Evolutionary conservation across 2,113 vertebrate genomes (phyloP).

Genomic region (Phrynosoma blainvillii): DNA sequence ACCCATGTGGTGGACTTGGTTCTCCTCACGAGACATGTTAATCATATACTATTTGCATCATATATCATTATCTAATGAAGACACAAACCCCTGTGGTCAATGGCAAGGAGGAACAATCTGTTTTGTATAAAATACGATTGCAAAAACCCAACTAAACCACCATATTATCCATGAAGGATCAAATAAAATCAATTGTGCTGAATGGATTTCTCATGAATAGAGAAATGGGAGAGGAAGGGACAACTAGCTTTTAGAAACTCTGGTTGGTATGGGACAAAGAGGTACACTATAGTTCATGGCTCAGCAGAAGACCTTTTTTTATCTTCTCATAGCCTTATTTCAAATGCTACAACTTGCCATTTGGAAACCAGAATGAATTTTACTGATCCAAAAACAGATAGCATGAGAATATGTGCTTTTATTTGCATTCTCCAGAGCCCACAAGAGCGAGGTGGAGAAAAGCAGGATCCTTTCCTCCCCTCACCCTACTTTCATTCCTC

Average conservation of each 20-base stretch:
- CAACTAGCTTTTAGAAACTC: background rate
- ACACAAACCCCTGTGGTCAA: background rate
- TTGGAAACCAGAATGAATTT: constrained; percentile 7
- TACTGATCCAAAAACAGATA: constrained; percentile 25
- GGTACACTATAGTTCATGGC: background rate
- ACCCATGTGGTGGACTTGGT: background rate
- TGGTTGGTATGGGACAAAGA: background rate
- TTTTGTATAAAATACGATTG: background rate
- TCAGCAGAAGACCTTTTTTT: background rate
- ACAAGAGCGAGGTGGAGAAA: constrained; percentile 43
- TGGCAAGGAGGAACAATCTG: background rate
- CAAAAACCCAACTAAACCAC: background rate
- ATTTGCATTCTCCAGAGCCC: constrained; percentile 42
- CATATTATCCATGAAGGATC: constrained; percentile 21
- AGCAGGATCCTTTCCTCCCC: constrained; percentile 30
- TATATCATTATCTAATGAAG: background rate
- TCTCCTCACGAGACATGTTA: background rate
- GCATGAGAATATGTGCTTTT: constrained; percentile 36
- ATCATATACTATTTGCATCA: no score
- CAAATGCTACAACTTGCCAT: background rate
- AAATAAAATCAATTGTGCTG: constrained; percentile 45
- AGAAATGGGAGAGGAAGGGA: background rate
- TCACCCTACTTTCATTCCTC: background rate
- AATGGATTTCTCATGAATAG: constrained; percentile 52
- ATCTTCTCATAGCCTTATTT: constrained; percentile 3